Evolutionary conservation across 2,113 vertebrate genomes (phyloP), one percentile per base, ranked within the genome.

Genomic region (Limnothrissa miodon): DNA sequence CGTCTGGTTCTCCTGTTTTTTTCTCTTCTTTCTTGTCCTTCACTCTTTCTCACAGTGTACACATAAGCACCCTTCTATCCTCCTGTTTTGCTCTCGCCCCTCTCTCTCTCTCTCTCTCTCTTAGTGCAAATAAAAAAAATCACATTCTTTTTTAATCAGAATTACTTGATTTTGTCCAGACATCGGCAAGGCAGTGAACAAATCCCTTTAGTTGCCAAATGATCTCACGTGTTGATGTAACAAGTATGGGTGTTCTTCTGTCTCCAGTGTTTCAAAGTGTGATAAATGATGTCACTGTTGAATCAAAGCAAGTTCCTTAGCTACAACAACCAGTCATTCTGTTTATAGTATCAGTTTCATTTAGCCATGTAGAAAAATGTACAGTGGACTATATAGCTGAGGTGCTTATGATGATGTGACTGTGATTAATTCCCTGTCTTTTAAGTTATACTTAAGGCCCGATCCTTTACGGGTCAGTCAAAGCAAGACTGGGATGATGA

Each of bases 171-270:
- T 83, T 39, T 51, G 33, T 66, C 39, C 56, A 48, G 42, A 48
- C 29, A 19, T 74, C 19, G 66, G 66, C 29, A 36, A 15, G 66
- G 66, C 66, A 36, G 66, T 74, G 66, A 74, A 74, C 66, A 74
- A 15, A 36, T 74, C 25, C 66, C 66, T 36, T 15, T 74, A 74
- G 11, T 36, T 5, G 66, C 66, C 25, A 66, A 66, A 66, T 66
- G 29, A 33, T 66, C 59, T 66, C 29, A 74, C 66, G 66, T 62
- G 66, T 74, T 74, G 33, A 39, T 74, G 66, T 74, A 36, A 74
- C 25, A 74, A 17, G 66, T 29, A 62, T 29, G 66, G 66, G 66
- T 74, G 66, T 74, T 74, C 66, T 74, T 2, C 59, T 29, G 66
- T 33, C 66, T 21, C 25, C 25, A 74, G 25, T 33, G 66, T 29